phyloP scores from a whole-genome alignment of 2,113 vertebrate genomes.

The Bungarus multicinctus region DNA sequence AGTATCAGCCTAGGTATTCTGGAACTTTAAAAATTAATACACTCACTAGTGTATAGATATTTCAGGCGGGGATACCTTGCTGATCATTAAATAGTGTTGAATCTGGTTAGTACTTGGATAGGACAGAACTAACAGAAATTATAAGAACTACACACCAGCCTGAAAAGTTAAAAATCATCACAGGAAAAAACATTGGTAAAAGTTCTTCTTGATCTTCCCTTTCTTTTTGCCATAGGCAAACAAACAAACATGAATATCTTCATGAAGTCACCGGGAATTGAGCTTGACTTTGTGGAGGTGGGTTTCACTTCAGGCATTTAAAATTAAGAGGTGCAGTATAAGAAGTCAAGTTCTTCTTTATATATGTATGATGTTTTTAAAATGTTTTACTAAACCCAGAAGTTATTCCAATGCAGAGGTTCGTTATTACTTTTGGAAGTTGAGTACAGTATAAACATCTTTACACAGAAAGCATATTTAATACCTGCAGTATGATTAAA shows the following conservation, averaged over 20 bases:
- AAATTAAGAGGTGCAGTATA: background rate
- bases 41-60: background rate
- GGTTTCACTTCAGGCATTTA: background rate
- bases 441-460: background rate
- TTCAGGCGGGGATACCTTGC: background rate
- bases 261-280: background rate
- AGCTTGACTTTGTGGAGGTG: background rate
- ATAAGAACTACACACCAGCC: too few species aligned
- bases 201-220: background rate
- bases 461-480: conserved; percentile 4
- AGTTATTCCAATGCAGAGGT: conserved; percentile 21
- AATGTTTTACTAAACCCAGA: background rate
- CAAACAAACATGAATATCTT: background rate
- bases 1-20: background rate
- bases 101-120: background rate
- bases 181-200: background rate
- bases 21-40: background rate
- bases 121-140: background rate
- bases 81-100: background rate
- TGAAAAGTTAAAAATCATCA: background rate
- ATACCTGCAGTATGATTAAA: background rate
- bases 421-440: background rate
- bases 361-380: conserved; percentile 19
- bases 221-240: background rate
- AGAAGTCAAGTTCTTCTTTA: conserved; percentile 6